Percentiles rank a stretch among this genome's conserved stretches.
Conservation (phyloP, 2,797 vertebrate species). For the Denticeps clupeoides region DNA sequence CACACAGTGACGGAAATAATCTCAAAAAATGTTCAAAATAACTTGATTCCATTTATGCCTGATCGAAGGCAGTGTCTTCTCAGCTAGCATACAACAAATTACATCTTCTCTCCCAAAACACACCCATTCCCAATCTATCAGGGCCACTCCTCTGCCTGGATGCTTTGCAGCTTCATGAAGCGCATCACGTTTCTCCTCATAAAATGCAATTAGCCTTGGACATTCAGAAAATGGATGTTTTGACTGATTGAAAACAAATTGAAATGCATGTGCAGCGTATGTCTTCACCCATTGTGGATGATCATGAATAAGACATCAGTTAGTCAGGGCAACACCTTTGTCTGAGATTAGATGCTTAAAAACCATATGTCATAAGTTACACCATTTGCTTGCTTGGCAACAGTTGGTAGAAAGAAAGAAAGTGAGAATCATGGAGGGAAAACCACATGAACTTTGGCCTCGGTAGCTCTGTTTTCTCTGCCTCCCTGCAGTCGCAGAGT, state of each 20-base stretch:
- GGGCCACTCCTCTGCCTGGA: too few species aligned
- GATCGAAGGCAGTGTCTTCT: conserved; percentile 53
- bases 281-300: too few species aligned
- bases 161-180: too few species aligned
- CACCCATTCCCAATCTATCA: conserved; percentile 46
- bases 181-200: too few species aligned
- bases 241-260: too few species aligned
- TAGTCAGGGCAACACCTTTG: too few species aligned
- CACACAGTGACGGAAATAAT: background rate
- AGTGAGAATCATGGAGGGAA: background rate
- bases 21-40: conserved; percentile 46
- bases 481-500: conserved; percentile 20
- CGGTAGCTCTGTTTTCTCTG: conserved; percentile 1
- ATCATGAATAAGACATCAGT: too few species aligned
- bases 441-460: conserved; percentile 8
- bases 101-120: conserved; percentile 55
- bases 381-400: conserved; percentile 21
- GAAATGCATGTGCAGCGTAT: too few species aligned
- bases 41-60: conserved; percentile 60
- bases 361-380: too few species aligned
- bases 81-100: conserved; percentile 53
- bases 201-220: too few species aligned
- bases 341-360: too few species aligned
- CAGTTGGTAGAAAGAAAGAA: conserved; percentile 16
- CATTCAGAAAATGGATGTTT: too few species aligned